phyloP scores from a whole-genome alignment of 2,888 invertebrate genomes.

The Trisateles emortualis region DNA sequence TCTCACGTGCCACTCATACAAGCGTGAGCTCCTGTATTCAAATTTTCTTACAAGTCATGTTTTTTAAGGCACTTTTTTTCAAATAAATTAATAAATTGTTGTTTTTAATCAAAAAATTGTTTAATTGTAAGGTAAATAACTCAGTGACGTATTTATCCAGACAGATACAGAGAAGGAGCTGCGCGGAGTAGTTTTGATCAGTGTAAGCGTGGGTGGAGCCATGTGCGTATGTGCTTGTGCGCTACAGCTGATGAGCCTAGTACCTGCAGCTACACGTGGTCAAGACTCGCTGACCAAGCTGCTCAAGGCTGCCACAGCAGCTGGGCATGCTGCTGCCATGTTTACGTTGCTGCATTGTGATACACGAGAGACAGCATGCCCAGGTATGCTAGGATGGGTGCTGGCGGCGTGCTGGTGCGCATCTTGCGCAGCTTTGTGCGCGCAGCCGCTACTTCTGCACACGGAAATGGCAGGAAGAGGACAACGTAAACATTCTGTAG shows the following conservation, averaged over 20 bases:
- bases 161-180: slow-evolving; percentile 77
- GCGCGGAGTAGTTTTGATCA: slow-evolving; percentile 74
- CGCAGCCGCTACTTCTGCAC: slow-evolving; percentile 90
- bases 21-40: slow-evolving; percentile 61
- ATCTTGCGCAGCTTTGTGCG: slow-evolving; percentile 90
- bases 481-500: slow-evolving; percentile 89
- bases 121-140: neutral
- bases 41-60: neutral
- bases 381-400: slow-evolving; percentile 89
- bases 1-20: slow-evolving; percentile 71
- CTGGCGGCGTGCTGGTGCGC: slow-evolving; percentile 90
- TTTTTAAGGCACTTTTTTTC: neutral
- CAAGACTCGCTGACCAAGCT: slow-evolving; percentile 66
- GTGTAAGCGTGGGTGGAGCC: slow-evolving; percentile 73
- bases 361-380: slow-evolving; percentile 74
- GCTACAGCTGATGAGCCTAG: slow-evolving; percentile 68
- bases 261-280: slow-evolving; percentile 52
- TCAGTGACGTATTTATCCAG: slow-evolving; percentile 50
- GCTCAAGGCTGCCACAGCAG: slow-evolving; percentile 74
- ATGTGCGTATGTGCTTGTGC: slow-evolving; percentile 76
- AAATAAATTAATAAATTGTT: neutral
- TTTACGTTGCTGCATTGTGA: slow-evolving; percentile 74
- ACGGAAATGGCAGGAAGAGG: slow-evolving; percentile 89
- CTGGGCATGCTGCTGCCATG: slow-evolving; percentile 75
- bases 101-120: too few species aligned